A percentile compares a stretch with the other conserved stretches of the same genome.
These are phyloP conservation scores for Parelbella ahira DNA, from an alignment of 2,888 invertebrate genomes.

Conservation along the genomic window DNA sequence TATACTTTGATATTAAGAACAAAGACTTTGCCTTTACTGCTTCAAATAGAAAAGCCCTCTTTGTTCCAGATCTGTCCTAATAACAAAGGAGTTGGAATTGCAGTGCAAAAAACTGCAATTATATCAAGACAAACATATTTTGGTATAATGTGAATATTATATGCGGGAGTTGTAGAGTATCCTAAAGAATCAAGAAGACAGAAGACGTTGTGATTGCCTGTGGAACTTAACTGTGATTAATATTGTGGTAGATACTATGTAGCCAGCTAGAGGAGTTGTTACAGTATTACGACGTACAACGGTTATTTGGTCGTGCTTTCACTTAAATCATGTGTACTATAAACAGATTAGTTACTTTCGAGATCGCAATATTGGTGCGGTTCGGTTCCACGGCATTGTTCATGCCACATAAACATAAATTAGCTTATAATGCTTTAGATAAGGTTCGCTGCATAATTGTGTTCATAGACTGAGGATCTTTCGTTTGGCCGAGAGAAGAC, in stretches of 20 bases:
- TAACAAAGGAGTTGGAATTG: slow-evolving; percentile 48
- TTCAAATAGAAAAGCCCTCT: too few species aligned
- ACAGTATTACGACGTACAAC: too few species aligned
- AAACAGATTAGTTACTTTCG: too few species aligned
- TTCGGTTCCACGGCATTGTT: slow-evolving; percentile 65
- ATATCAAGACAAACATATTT: slow-evolving; percentile 81
- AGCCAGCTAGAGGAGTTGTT: slow-evolving; percentile 29
- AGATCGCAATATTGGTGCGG: slow-evolving; percentile 53
- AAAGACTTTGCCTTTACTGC: too few species aligned
- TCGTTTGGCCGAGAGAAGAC: slow-evolving; percentile 30
- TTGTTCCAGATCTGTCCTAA: slow-evolving; percentile 76
- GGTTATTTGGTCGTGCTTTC: too few species aligned
- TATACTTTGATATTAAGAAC: too few species aligned
- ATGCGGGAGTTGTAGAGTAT: slow-evolving; percentile 61
- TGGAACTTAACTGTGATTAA: slow-evolving; percentile 57
- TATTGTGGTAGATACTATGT: slow-evolving; percentile 42
- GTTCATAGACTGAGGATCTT: slow-evolving; percentile 72
- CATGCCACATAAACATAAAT: slow-evolving; percentile 75
- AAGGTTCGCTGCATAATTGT: slow-evolving; percentile 78
- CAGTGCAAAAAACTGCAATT: slow-evolving; percentile 58
- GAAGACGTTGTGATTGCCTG: slow-evolving; percentile 49
- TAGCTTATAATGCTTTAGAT: slow-evolving; percentile 79
- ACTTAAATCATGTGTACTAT: too few species aligned
- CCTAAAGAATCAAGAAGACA: slow-evolving; percentile 48
- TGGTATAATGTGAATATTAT: slow-evolving; percentile 77